These are phyloP conservation scores for Drosophila kuntzei DNA, from an alignment of 2,888 invertebrate species.

Conservation along the genomic window DNA sequence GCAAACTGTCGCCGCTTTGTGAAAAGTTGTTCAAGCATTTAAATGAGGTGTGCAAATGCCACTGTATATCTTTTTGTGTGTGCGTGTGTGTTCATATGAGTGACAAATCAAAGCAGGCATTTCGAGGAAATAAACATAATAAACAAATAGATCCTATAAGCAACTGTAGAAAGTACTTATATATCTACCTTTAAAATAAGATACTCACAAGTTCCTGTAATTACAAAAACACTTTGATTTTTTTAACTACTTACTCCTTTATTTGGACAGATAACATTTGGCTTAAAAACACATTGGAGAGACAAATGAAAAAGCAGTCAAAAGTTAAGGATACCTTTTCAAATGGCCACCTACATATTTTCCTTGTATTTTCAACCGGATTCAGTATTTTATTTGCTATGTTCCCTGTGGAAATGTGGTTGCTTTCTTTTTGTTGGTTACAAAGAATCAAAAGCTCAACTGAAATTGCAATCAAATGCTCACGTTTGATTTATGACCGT, in stretches of 20 bases:
- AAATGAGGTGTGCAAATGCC: slow-evolving; percentile 25
- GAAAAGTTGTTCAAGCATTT: slow-evolving; percentile 28
- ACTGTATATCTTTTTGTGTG: not conserved
- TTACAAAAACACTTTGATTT: not conserved
- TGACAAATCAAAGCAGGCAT: not conserved
- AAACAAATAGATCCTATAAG: slow-evolving; percentile 2
- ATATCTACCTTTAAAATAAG: not conserved
- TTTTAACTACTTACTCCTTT: not conserved
- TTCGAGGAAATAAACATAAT: not conserved
- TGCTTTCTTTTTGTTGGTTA: slow-evolving; percentile 17
- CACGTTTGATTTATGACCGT: slow-evolving; percentile 64
- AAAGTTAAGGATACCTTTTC: not conserved
- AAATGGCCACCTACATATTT: not conserved
- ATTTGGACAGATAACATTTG: not conserved
- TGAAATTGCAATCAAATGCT: slow-evolving; percentile 70
- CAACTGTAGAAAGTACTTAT: not conserved
- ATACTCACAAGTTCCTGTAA: not conserved
- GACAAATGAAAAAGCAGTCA: not conserved
- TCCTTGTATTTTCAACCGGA: slow-evolving; percentile 1
- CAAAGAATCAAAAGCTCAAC: slow-evolving; percentile 16
- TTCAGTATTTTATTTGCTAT: not conserved
- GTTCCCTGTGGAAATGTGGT: not conserved
- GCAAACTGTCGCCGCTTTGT: slow-evolving; percentile 43
- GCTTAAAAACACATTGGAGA: slow-evolving; percentile 10
- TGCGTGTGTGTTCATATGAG: not conserved